phyloP scores from a whole-genome alignment of 1,140 invertebrate genomes.

The Dinothrombium tinctorium region DNA sequence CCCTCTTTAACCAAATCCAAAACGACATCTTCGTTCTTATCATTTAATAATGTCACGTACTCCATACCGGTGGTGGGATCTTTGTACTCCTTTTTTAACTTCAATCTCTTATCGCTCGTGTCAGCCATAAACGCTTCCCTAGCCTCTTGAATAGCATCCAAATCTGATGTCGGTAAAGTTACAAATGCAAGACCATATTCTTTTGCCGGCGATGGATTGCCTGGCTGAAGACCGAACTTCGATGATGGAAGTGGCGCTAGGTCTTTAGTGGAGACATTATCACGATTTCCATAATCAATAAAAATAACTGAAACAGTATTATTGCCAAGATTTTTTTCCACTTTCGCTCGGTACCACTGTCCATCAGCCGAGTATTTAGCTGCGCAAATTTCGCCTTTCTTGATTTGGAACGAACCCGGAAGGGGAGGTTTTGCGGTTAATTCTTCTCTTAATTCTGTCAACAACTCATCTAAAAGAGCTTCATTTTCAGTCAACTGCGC shows the following conservation, averaged over 20 bases:
- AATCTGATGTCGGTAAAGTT: conserved; percentile 46
- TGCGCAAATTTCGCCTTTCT: conserved; percentile 60
- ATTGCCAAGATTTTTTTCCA: conserved; percentile 47
- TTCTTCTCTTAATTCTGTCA: conserved; percentile 59
- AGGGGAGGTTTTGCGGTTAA: conserved; percentile 60
- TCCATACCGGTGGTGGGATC: conserved; percentile 29
- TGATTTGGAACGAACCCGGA: conserved; percentile 57
- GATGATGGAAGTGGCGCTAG: conserved; percentile 11
- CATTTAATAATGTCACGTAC: conserved; percentile 38
- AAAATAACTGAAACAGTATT: conserved; percentile 49
- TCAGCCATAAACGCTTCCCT: conserved; percentile 19
- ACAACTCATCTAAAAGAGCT: conserved; percentile 54
- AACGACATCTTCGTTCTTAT: conserved; percentile 48
- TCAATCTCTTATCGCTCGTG: conserved; percentile 21
- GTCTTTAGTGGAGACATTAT: conserved; percentile 6
- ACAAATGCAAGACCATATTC: conserved; percentile 66
- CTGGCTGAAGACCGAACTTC: background rate
- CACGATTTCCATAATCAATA: conserved; percentile 78
- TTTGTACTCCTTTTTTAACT: conserved; percentile 31
- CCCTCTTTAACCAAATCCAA: conserved; percentile 65
- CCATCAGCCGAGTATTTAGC: conserved; percentile 62
- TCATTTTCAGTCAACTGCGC: conserved; percentile 63
- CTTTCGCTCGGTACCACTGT: conserved; percentile 77
- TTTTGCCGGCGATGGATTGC: conserved; percentile 48
- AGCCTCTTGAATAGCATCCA: conserved; percentile 14